Conservation (phyloP, 2,113 vertebrate genomes). For the Aix galericulata region DNA sequence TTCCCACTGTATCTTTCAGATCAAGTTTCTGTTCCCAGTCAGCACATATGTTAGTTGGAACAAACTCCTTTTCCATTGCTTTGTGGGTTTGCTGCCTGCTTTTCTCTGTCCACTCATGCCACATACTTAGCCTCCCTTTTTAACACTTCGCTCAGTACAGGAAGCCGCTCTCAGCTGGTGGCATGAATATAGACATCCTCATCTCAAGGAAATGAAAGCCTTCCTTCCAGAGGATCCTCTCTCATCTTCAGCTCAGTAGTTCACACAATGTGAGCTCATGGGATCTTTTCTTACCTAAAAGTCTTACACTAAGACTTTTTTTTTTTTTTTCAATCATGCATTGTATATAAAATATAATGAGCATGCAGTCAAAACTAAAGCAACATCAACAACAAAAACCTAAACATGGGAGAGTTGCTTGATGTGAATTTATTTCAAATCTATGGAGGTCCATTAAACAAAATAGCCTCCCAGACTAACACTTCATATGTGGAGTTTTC, state of each 20-base stretch:
- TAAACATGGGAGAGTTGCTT: neutral
- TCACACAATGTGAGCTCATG: neutral
- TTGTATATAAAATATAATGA: neutral
- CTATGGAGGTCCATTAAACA: neutral
- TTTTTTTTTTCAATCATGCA: neutral
- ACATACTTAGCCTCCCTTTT: neutral
- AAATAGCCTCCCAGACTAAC: neutral
- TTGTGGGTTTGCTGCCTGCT: neutral
- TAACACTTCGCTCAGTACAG: rapidly evolving
- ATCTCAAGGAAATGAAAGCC: neutral
- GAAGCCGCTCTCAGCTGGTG: neutral
- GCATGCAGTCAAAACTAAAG: neutral
- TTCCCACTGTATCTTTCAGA: neutral
- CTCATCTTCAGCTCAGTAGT: neutral
- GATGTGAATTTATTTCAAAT: neutral
- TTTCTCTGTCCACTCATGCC: neutral
- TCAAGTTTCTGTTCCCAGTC: neutral
- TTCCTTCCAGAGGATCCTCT: neutral
- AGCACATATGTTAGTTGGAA: neutral
- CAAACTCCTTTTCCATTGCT: neutral
- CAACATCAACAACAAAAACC: too few relatives aligned
- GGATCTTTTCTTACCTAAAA: neutral
- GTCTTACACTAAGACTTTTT: neutral
- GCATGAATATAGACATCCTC: neutral
- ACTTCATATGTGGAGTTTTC: neutral